phyloP scores from a whole-genome alignment of 64 coral and sea anemone species.

The Trachythela sp. region DNA sequence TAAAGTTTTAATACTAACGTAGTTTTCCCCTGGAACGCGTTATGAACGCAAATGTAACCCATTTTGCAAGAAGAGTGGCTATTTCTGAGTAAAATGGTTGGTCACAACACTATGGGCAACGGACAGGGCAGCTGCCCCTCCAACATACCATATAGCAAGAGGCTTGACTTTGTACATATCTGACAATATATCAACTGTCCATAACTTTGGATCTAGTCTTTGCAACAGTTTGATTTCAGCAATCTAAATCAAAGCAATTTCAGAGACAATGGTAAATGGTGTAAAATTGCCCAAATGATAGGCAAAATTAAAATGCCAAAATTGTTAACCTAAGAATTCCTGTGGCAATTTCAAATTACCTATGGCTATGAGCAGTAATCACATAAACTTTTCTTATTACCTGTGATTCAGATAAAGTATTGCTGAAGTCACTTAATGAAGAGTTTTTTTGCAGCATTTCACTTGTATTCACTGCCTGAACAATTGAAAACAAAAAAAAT shows the following conservation, averaged over 20 bases:
- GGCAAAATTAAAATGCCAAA: no score
- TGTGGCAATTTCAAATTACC: no score
- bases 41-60: no score
- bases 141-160: slow-evolving; percentile 69
- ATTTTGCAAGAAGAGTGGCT: no score
- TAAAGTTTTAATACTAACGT: no score
- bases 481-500: neutral
- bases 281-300: no score
- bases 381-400: no score
- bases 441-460: neutral
- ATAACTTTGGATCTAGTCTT: slow-evolving; percentile 67
- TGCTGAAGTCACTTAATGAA: neutral
- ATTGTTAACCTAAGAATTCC: no score
- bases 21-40: no score
- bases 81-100: no score
- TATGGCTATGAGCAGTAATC: no score
- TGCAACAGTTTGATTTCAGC: slow-evolving; percentile 59
- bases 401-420: neutral
- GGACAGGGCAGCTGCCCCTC: neutral
- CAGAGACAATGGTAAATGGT: no score
- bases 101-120: neutral
- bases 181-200: slow-evolving; percentile 81
- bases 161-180: slow-evolving; percentile 75
- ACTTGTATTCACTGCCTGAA: neutral
- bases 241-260: slow-evolving; percentile 30